Conservation (phyloP, 2,113 vertebrate genomes). For the Bostrychus sinensis region DNA sequence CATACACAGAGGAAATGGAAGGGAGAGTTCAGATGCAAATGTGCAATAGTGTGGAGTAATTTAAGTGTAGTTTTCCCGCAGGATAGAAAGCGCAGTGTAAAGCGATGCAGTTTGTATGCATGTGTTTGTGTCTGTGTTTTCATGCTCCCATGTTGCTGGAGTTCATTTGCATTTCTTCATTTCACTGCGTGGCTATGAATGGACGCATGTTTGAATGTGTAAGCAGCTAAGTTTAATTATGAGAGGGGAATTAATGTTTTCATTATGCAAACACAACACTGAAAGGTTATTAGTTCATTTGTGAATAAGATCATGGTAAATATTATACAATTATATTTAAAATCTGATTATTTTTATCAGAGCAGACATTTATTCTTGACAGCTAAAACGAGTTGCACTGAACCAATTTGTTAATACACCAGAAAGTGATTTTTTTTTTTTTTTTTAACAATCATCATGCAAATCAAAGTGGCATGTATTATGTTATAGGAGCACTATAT, state of each 20-base stretch:
- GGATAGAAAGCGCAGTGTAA: conserved; percentile 27
- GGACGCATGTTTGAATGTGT: conserved; percentile 15
- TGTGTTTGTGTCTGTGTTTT: conserved; percentile 31
- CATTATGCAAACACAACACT: conserved; percentile 36
- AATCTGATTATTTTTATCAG: too few species aligned
- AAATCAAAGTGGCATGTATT: too few species aligned
- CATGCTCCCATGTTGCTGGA: conserved; percentile 6
- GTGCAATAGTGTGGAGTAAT: conserved; percentile 27
- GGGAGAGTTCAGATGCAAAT: conserved; percentile 23
- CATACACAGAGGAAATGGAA: conserved; percentile 6
- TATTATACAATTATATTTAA: too few species aligned
- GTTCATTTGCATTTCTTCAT: conserved; percentile 25
- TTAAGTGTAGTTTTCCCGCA: conserved; percentile 37
- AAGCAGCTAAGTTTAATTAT: background rate
- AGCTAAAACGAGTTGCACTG: too few species aligned
- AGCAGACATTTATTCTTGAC: too few species aligned
- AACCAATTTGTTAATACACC: too few species aligned
- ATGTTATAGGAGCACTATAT: too few species aligned
- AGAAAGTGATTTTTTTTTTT: too few species aligned
- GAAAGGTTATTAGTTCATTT: too few species aligned
- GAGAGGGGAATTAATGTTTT: background rate
- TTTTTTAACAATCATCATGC: too few species aligned
- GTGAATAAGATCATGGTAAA: too few species aligned
- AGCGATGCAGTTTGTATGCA: conserved; percentile 41
- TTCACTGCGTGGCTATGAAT: conserved; percentile 16